Percentiles rank a stretch among this genome's conserved stretches.
Evolutionary conservation across 2,888 invertebrate genomes (phyloP).

Genomic region (Tenodera sinensis): DNA sequence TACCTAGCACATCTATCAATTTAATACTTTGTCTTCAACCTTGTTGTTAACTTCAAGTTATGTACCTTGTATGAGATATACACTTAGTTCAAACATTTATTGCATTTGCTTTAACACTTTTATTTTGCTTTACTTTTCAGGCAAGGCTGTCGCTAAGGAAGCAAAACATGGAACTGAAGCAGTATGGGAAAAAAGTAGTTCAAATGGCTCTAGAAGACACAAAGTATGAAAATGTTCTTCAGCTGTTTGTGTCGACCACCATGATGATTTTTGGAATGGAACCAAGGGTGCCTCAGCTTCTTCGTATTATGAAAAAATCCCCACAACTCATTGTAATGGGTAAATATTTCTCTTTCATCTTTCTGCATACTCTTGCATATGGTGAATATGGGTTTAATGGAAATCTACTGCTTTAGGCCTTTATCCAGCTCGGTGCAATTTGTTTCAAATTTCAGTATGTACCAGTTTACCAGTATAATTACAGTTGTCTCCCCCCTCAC

Average conservation of each 20-base stretch:
- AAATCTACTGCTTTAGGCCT: too few species aligned
- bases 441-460: too few species aligned
- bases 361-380: neutral
- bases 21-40: too few species aligned
- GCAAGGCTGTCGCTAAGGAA: slow-evolving; percentile 51
- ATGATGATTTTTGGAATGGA: slow-evolving; percentile 69
- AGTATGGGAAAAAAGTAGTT: slow-evolving; percentile 63
- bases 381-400: too few species aligned
- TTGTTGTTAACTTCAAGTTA: too few species aligned
- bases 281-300: slow-evolving; percentile 55
- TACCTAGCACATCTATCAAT: too few species aligned
- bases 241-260: slow-evolving; percentile 61
- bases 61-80: too few species aligned
- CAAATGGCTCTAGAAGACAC: slow-evolving; percentile 63
- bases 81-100: neutral
- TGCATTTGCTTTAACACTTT: neutral
- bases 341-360: slow-evolving; percentile 37
- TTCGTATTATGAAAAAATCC: slow-evolving; percentile 64
- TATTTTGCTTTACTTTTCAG: slow-evolving; percentile 20
- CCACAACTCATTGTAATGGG: slow-evolving; percentile 70
- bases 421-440: too few species aligned
- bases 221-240: slow-evolving; percentile 61
- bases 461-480: too few species aligned
- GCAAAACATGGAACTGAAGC: slow-evolving; percentile 65
- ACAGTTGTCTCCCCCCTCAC: too few species aligned